Base-by-base conservation (phyloP, 2,113 vertebrate genomes). In the Mungos mungo region DNA sequence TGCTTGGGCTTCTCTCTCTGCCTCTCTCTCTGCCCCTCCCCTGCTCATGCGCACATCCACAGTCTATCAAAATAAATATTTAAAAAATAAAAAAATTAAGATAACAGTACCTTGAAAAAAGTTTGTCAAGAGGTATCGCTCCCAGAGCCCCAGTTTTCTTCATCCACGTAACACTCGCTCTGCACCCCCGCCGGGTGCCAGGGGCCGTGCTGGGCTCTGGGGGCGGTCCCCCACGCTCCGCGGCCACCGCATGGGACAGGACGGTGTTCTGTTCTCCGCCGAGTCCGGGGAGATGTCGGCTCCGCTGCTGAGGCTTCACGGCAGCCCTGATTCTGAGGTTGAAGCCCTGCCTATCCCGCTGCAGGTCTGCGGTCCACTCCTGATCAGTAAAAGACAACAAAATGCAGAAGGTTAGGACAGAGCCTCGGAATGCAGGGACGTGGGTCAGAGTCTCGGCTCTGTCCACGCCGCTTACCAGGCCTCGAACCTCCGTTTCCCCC, bases 181-280 rank as follows among this genome's bases (percentile, higher is more conserved):
- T 27, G 52, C 21, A 7, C 35, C 80, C n/a, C 45, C 45, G 54
- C 25, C 47, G 10, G 3, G 18, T 16, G 35, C 50, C 31, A 12
- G 38, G 68, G 23, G 54, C n/a, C 13, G 16, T 47, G 72, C 41
- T 45, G 50, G 63, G 23, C 33, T 76, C 23, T 14, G n/a, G 50
- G 63, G 10, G 21, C 1, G 2, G 21, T 52, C 86, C 33, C 50
- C 41, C 12, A 13, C 0, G 16, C 41, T 23, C 27, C 3, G 0
- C 10, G 8, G 29, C 16, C 41, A 72, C 38, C 63, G 25, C 21
- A 31, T 0, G 19, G 16, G 33, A 47, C 6, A 25, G 69, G 33
- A 33, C 11, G 4, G 0, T 0, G 0, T 47, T 33, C 23, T 63
- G 33, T 71, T 38, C 52, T 60, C 31, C 0, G 4, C 3, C 71